Percentiles rank a stretch among this genome's conserved stretches.
Evolutionary conservation across 2,113 vertebrate genomes (phyloP).

Genomic region (Ellobius talpinus): DNA sequence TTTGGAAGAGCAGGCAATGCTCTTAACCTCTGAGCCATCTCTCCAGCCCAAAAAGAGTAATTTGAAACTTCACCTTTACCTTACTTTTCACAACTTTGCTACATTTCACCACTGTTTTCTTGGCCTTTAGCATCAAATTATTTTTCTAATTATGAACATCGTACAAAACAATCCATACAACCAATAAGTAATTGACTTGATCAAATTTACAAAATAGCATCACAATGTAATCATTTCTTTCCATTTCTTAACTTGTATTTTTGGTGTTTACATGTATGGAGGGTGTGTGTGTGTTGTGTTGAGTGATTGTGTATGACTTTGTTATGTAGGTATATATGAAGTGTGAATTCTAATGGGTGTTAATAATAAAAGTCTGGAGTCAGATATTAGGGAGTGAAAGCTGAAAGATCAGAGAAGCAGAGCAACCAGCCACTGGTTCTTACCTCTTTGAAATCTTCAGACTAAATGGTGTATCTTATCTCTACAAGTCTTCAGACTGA

Average conservation of each 20-base stretch:
- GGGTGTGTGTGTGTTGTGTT: neutral
- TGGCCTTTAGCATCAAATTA: neutral
- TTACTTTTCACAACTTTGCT: neutral
- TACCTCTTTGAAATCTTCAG: too few species aligned
- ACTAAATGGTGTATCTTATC: too few species aligned
- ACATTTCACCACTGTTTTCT: neutral
- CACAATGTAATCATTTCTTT: neutral
- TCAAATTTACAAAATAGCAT: neutral
- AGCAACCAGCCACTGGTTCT: too few species aligned
- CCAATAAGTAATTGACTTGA: neutral
- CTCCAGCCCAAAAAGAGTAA: too few species aligned
- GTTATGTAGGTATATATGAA: neutral
- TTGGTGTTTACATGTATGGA: neutral
- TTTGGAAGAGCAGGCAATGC: too few species aligned
- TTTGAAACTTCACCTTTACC: neutral
- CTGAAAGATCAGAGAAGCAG: too few species aligned
- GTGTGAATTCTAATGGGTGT: too few species aligned
- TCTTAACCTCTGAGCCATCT: too few species aligned
- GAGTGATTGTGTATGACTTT: neutral
- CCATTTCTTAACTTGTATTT: neutral
- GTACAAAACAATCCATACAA: neutral
- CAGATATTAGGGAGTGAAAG: too few species aligned
- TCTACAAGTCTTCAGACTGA: too few species aligned
- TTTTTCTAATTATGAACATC: conserved; percentile 4
- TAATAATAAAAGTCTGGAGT: too few species aligned